These are phyloP conservation scores for Hippocampus comes DNA, from an alignment of 2,113 vertebrate species.

Conservation along the genomic window DNA sequence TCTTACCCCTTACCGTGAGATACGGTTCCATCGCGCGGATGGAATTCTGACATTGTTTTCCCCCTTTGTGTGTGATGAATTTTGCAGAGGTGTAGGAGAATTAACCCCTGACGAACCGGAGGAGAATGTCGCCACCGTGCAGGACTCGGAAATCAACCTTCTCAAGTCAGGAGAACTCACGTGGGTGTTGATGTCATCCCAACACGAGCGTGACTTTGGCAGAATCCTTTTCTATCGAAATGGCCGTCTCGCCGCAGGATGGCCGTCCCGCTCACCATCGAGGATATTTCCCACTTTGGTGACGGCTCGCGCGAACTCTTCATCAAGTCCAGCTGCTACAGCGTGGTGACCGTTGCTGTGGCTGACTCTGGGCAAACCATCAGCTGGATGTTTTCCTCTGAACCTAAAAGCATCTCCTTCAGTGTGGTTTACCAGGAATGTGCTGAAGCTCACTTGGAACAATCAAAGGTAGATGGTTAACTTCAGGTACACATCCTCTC, in stretches of 20 bases:
- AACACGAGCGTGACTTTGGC: neutral
- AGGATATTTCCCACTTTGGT: conserved; percentile 83
- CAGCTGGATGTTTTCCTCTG: conserved; percentile 93
- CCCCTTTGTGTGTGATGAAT: conserved; percentile 4
- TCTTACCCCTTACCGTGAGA: neutral
- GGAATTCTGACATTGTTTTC: neutral
- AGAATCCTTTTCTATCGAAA: neutral
- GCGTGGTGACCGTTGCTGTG: conserved; percentile 78
- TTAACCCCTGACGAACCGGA: conserved; percentile 76
- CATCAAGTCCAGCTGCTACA: conserved; percentile 88
- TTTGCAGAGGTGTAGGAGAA: conserved; percentile 64
- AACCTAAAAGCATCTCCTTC: conserved; percentile 93
- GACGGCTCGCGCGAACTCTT: conserved; percentile 85
- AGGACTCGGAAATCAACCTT: conserved; percentile 88
- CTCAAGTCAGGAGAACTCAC: conserved; percentile 88
- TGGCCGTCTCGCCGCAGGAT: conserved; percentile 62
- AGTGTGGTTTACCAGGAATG: conserved; percentile 84
- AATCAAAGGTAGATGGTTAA: conserved; percentile 76
- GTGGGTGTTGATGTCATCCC: conserved; percentile 70
- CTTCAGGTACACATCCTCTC: neutral
- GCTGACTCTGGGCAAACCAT: conserved; percentile 78
- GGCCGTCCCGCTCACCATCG: conserved; percentile 77
- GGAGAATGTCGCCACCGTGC: conserved; percentile 71
- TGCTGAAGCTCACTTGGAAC: conserved; percentile 73
- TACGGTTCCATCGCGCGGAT: neutral